Percentiles rank a stretch among this genome's conserved stretches.
Evolutionary conservation across 2,113 vertebrate genomes (phyloP).

Genomic region (Pachypanchax playfairii): DNA sequence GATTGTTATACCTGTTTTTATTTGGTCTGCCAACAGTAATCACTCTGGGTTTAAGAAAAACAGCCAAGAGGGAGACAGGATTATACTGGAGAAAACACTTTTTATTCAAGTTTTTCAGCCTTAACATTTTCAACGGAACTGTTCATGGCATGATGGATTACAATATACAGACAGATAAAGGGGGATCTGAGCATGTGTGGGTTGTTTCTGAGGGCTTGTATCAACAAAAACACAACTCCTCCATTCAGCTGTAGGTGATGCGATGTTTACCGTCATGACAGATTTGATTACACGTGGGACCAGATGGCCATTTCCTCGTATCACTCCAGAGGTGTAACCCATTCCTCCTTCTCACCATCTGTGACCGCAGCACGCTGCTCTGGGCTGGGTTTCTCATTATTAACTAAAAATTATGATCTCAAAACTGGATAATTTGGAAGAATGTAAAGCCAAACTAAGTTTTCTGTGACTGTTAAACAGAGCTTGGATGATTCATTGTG

Average conservation of each 20-base stretch:
- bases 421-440: slow-evolving; percentile 40
- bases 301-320: slow-evolving; percentile 67
- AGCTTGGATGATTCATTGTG: not conserved
- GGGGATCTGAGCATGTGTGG: not conserved
- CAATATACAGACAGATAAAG: slow-evolving; percentile 12
- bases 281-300: slow-evolving; percentile 49
- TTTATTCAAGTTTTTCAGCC: slow-evolving; percentile 17
- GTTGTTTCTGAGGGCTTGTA: not conserved
- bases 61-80: not conserved
- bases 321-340: slow-evolving; percentile 55
- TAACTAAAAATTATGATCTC: slow-evolving; percentile 36
- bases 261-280: slow-evolving; percentile 62
- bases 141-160: slow-evolving; percentile 24
- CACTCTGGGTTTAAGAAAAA: slow-evolving; percentile 14
- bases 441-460: slow-evolving; percentile 24
- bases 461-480: not conserved
- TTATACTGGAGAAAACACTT: not conserved
- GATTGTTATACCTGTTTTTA: slow-evolving; percentile 26
- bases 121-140: slow-evolving; percentile 20
- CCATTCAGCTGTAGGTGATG: slow-evolving; percentile 50
- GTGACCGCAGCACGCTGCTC: slow-evolving; percentile 41
- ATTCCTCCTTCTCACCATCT: slow-evolving; percentile 63
- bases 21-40: slow-evolving; percentile 35
- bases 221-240: slow-evolving; percentile 5
- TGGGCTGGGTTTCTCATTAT: slow-evolving; percentile 61